A percentile compares a stretch with the other conserved stretches of the same genome.
Conservation (phyloP, 2,888 invertebrate species). For the Parnassius mnemosyne region DNA sequence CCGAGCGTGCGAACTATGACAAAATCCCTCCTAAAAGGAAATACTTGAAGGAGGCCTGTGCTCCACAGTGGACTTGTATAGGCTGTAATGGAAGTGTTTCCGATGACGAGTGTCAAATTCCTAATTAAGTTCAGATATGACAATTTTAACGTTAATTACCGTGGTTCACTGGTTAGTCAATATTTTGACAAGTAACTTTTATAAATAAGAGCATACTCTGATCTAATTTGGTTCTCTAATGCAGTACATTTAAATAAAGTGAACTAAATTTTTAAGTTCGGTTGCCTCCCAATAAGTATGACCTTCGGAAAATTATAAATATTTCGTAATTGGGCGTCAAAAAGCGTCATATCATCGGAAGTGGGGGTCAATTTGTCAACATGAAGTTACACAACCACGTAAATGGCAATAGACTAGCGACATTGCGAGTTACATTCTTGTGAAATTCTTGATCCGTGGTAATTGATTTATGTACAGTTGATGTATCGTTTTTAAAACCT, state of each 20-base stretch:
- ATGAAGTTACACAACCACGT: conserved; percentile 4
- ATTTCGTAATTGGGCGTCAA: conserved; percentile 12
- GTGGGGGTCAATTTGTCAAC: conserved; percentile 9
- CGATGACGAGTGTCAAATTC: too few relatives aligned
- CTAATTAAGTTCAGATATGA: too few relatives aligned
- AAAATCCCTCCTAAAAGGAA: too few relatives aligned
- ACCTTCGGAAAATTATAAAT: conserved; percentile 7
- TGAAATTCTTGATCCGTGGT: conserved; percentile 14
- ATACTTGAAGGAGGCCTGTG: too few relatives aligned
- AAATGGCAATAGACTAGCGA: conserved; percentile 19
- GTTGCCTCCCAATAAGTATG: conserved; percentile 1
- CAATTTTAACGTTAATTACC: too few relatives aligned
- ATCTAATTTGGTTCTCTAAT: conserved; percentile 1
- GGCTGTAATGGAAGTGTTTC: too few relatives aligned
- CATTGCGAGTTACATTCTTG: conserved; percentile 4
- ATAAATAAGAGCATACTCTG: background rate
- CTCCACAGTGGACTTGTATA: too few relatives aligned
- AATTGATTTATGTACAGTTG: background rate
- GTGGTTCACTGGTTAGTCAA: too few relatives aligned
- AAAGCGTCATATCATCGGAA: conserved; percentile 12
- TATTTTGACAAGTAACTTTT: too few relatives aligned
- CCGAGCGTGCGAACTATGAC: too few relatives aligned
- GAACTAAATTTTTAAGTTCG: conserved; percentile 2
- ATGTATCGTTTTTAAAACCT: background rate
- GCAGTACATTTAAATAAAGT: background rate